These are phyloP conservation scores for Stomatorhinus ivindoensis DNA, from an alignment of 2,113 vertebrate genomes.

Conservation along the genomic window DNA sequence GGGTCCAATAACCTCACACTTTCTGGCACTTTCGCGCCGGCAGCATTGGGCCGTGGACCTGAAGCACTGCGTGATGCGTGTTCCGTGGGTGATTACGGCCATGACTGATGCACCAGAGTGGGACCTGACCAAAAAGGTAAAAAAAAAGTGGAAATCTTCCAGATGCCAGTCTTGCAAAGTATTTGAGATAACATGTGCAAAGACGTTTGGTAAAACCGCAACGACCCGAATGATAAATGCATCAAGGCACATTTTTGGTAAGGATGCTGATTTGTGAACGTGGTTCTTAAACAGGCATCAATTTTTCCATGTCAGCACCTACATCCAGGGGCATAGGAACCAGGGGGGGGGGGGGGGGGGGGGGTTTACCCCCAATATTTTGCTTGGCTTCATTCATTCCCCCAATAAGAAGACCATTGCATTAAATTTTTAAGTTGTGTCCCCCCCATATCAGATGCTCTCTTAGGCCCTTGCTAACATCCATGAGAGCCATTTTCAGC, in stretches of 20 bases:
- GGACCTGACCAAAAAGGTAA: neutral
- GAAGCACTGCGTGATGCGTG: neutral
- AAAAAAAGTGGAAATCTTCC: neutral
- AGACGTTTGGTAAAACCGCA: neutral
- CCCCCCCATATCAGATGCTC: neutral
- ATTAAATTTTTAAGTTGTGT: neutral
- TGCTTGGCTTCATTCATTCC: neutral
- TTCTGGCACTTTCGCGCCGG: too few species aligned
- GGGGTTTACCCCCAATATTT: neutral
- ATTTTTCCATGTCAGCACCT: neutral
- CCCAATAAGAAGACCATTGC: neutral
- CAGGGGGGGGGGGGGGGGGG: neutral
- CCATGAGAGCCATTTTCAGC: neutral
- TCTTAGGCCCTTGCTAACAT: neutral
- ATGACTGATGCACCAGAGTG: neutral
- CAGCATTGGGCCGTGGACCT: too few species aligned
- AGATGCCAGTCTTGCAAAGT: neutral
- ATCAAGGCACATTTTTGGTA: neutral
- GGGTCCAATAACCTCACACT: too few species aligned
- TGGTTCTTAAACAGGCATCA: neutral
- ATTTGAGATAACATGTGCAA: neutral
- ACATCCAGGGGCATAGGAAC: neutral
- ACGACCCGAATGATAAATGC: neutral
- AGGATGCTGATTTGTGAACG: neutral
- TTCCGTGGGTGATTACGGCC: neutral